Base-by-base conservation (phyloP, 2,113 vertebrate species). In the Hypanus sabinus region DNA sequence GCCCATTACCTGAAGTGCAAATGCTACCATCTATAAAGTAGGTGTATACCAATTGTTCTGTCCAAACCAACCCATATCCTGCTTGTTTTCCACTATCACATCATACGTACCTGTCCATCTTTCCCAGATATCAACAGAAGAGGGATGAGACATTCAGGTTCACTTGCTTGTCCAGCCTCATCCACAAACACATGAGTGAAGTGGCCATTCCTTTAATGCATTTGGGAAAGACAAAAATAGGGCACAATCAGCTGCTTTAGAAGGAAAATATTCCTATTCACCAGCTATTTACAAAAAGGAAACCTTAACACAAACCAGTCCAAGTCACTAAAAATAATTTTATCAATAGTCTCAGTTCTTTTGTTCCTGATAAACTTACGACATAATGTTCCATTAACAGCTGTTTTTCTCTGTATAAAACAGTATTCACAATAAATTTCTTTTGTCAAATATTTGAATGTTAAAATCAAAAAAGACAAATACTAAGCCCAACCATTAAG, bases 131-230 rank as follows among this genome's bases (percentile, higher is more conserved):
- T 87, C 73, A 98, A 94, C 16, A 97, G 97, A 81, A 99, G 77
- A 1, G 99, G 98, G 90, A 99, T 99, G 33, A 99, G 96, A 95
- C 97, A 97, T 94, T 99, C 99, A 0, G 99, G 98, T 95, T 99
- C 99, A 65, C 96, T 99, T 57, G 98, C 98, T 95, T 99, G 99
- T 4, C 98, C 98, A 0, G 98, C 98, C 95, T 99, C 99, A 94
- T 99, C 99, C 96, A 99, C 95, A 95, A 99, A 98, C 20, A 98
- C 95, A 0, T 99, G 99, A 1, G 98, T 98, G 95, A 99, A 99
- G 95, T 99, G 98, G 88, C 99, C 98, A 71, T 97, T 95, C 94
- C 99, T 99, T 57, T 57, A 79, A 94, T 77, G 60, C 7, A 71
- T 93, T 93, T 30, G 68, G 22, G 36, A 73, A 46, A 55, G 27